A percentile compares a stretch with the other conserved stretches of the same genome.
These are phyloP conservation scores for Ptilorrhoa leucosticta DNA, from an alignment of 2,113 vertebrate genomes.

Conservation along the genomic window DNA sequence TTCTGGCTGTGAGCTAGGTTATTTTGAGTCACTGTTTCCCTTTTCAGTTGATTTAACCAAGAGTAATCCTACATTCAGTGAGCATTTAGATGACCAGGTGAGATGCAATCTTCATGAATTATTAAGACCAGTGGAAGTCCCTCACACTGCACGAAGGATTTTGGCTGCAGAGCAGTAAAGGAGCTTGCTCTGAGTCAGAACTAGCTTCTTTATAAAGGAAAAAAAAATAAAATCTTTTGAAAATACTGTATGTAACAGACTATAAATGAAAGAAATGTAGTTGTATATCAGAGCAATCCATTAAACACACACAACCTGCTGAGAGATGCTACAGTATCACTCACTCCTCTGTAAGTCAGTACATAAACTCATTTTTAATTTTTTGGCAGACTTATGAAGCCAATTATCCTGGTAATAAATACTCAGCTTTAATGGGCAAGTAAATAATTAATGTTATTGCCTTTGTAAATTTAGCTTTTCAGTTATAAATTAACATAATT, in stretches of 20 bases:
- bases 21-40: background rate
- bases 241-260: background rate
- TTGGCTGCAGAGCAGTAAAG: background rate
- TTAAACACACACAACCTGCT: conserved; percentile 31
- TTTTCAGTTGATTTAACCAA: background rate
- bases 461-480: conserved; percentile 80
- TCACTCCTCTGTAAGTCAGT: conserved; percentile 47
- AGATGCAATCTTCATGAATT: background rate
- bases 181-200: background rate
- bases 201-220: background rate
- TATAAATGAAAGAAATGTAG: background rate
- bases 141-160: background rate
- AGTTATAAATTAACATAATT: conserved; percentile 83
- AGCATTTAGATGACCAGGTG: background rate
- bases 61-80: background rate
- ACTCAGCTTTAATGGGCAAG: conserved; percentile 72
- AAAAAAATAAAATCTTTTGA: background rate
- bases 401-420: conserved; percentile 74
- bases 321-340: background rate
- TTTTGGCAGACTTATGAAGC: conserved; percentile 70
- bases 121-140: background rate
- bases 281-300: background rate
- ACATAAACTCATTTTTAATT: conserved; percentile 69
- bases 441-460: conserved; percentile 84
- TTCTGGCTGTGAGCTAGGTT: background rate